Evolutionary conservation across 1,140 invertebrate species (phyloP), one percentile per base, ranked within the genome.

Genomic region (Aphelinus certus): DNA sequence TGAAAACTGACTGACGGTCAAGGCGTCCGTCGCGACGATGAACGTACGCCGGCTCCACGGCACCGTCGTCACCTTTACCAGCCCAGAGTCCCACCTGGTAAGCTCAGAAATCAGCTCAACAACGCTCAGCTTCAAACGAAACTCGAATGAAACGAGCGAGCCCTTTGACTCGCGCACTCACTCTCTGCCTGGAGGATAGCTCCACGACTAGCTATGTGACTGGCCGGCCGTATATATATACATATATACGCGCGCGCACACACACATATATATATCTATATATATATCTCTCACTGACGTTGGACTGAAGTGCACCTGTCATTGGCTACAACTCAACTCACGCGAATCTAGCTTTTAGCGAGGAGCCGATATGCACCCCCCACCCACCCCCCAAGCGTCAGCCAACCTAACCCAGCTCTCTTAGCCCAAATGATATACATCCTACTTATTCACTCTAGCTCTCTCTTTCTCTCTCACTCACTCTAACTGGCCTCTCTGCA

Each of bases 61-160:
- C 75, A 90, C 92, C 82, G 91, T 92, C 56, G 88, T 93, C 78
- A 92, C 92, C 79, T 94, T 93, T 88, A 91, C 90, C 79, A 92
- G 91, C 71, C 88, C 89, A 77, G 90, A 92, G 79, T 92, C 92
- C 74, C 91, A 90, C 84, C 86, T 93, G 85, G 91, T 91, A 85
- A 90, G 89, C 85, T 78, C 78, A 79, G 77, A 65, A 26, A 48
- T 48, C 62, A 10, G 26, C 26, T 26, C 62, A 66, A 48, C 49
- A 60, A 47, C 51, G 53, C 58, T 53, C 51, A 62, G 53, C 53
- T 69, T 63, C 4, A 77, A 73, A 60, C 57, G 68, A 75, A 72
- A 51, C 61, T 63, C 56, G 55, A 67, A 71, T 10, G 51, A 77
- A 70, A 79, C 76, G 66, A 78, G 78, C 78, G 77, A 78, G 78